Evolutionary conservation across 2,113 vertebrate species (phyloP).

Genomic region (Rynchops niger): DNA sequence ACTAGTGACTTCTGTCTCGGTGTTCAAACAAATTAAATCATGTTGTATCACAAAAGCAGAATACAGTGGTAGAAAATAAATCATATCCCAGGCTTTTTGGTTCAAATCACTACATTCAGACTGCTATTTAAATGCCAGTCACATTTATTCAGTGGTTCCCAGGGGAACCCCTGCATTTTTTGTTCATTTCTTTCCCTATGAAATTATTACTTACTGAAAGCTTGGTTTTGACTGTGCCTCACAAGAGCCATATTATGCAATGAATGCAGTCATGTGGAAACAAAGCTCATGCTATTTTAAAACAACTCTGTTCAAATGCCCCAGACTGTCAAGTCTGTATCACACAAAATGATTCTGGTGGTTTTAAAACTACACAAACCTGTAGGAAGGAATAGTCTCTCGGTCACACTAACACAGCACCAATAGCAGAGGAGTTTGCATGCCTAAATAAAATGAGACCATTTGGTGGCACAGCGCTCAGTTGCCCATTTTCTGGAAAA

Average conservation of each 20-base stretch:
- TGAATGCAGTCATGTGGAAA: constrained; percentile 13
- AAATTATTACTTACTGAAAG: constrained; percentile 6
- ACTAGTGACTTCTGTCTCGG: neutral
- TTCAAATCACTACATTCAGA: neutral
- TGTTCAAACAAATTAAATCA: neutral
- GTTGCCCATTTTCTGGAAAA: neutral
- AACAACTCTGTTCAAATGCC: neutral
- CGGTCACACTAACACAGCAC: rapidly evolving
- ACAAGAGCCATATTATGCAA: neutral
- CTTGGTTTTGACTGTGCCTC: neutral
- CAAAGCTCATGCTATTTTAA: constrained; percentile 16
- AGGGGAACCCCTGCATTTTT: neutral
- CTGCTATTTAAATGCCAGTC: neutral
- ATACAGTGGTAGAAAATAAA: neutral
- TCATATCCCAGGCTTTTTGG: neutral
- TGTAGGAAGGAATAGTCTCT: neutral
- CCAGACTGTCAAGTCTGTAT: neutral
- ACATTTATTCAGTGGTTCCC: neutral
- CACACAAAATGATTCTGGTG: neutral
- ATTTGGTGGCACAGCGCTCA: neutral
- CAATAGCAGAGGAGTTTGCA: neutral
- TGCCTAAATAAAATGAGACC: neutral
- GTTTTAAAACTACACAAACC: neutral
- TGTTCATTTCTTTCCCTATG: neutral
- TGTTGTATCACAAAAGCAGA: neutral